Evolutionary conservation across 2,888 invertebrate species (phyloP).

Genomic region (Opisthograptis luteolata): DNA sequence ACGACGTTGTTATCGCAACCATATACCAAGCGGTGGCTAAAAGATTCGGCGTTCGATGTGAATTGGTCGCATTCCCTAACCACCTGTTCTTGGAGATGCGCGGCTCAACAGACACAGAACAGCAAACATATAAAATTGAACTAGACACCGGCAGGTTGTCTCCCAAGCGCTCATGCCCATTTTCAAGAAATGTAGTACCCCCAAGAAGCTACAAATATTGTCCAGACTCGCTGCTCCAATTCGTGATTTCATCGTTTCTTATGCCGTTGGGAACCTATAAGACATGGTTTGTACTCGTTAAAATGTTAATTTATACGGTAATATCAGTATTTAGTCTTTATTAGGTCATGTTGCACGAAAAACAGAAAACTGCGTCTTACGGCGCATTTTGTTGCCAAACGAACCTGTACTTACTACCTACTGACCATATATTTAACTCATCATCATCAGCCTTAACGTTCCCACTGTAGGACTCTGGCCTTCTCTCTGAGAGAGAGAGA

Average conservation of each 20-base stretch:
- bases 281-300: conserved; percentile 49
- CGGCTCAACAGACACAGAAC: conserved; percentile 35
- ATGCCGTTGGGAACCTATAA: conserved; percentile 53
- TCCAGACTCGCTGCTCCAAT: conserved; percentile 55
- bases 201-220: conserved; percentile 41
- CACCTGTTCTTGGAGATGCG: conserved; percentile 67
- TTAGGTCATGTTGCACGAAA: no score
- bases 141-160: conserved; percentile 53
- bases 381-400: no score
- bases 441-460: no score
- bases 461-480: no score
- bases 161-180: conserved; percentile 60
- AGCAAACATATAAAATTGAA: conserved; percentile 50
- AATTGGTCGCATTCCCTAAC: conserved; percentile 62
- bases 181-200: conserved; percentile 28
- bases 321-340: no score
- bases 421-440: no score
- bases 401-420: no score
- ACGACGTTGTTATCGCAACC: conserved; percentile 51
- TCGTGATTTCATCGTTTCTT: conserved; percentile 50
- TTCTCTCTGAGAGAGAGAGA: no score
- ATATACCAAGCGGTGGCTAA: conserved; percentile 63
- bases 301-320: no score
- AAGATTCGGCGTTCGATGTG: conserved; percentile 57
- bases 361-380: no score